Evolutionary conservation across 2,113 vertebrate species (phyloP).

Genomic region (Chiloscyllium plagiosum): DNA sequence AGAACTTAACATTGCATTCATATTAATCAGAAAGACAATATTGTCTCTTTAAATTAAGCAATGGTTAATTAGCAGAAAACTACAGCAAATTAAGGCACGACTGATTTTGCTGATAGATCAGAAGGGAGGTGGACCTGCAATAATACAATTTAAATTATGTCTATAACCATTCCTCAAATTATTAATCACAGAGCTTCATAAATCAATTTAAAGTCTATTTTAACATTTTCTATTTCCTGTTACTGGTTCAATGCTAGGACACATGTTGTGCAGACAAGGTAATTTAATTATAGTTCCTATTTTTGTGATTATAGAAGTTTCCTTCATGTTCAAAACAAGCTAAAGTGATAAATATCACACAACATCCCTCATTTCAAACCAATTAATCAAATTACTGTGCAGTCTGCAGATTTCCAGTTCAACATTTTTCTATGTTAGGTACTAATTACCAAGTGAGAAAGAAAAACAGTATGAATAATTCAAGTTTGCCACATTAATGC

Average conservation of each 20-base stretch:
- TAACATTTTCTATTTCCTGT: slow-evolving; percentile 7
- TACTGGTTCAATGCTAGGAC: not conserved
- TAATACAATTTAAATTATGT: not conserved
- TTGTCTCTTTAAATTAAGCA: not conserved
- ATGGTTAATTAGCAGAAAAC: not conserved
- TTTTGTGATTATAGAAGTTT: not conserved
- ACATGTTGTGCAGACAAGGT: not conserved
- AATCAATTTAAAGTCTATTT: slow-evolving; percentile 17
- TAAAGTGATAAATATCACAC: not conserved
- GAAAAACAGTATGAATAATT: not conserved
- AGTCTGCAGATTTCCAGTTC: not conserved
- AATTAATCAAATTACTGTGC: not conserved
- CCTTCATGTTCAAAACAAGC: not conserved
- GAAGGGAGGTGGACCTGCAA: not conserved
- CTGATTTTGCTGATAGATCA: not conserved
- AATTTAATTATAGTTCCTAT: slow-evolving; percentile 15
- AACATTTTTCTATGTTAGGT: not conserved
- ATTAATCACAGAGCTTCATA: not conserved
- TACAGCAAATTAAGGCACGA: not conserved
- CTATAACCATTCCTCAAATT: not conserved
- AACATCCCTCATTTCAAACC: not conserved
- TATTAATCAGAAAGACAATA: not conserved
- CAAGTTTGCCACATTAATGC: not conserved
- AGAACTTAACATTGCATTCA: not conserved
- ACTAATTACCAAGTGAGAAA: not conserved